These are phyloP conservation scores for Zaprionus davidi DNA, from an alignment of 1,140 invertebrate genomes.

Conservation along the genomic window DNA sequence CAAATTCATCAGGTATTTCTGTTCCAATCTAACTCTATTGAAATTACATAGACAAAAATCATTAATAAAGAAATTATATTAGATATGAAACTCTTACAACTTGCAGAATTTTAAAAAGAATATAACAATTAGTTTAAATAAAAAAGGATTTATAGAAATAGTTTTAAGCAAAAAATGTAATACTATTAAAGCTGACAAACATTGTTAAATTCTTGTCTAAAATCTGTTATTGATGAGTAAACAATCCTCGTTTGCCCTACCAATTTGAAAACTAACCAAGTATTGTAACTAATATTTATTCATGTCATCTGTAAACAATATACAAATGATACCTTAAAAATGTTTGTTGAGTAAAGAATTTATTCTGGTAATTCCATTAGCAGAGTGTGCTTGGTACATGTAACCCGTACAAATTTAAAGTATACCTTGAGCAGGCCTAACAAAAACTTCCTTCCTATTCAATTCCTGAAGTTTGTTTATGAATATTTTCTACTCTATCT, in stretches of 20 bases:
- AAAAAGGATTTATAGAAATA: not conserved
- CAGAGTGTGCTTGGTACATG: not conserved
- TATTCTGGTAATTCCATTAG: not conserved
- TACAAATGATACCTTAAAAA: not conserved
- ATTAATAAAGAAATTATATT: not conserved
- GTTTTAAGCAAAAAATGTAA: not conserved
- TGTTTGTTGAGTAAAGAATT: not conserved
- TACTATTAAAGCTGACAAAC: too few relatives aligned
- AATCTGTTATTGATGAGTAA: too few relatives aligned
- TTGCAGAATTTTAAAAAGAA: not conserved
- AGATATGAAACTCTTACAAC: not conserved
- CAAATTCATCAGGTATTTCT: constrained; percentile 30
- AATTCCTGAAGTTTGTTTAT: not conserved
- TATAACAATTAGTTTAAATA: not conserved
- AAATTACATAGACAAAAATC: not conserved
- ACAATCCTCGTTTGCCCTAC: too few relatives aligned
- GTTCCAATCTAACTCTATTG: not conserved
- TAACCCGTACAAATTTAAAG: not conserved
- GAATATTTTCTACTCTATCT: not conserved
- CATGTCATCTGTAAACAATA: not conserved
- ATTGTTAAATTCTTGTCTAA: too few relatives aligned
- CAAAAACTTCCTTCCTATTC: not conserved
- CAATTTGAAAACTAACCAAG: not conserved
- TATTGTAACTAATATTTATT: not conserved
- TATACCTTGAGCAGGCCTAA: not conserved